Base-by-base conservation (phyloP, 2,113 vertebrate species). In the Seriola quinqueradiata region DNA sequence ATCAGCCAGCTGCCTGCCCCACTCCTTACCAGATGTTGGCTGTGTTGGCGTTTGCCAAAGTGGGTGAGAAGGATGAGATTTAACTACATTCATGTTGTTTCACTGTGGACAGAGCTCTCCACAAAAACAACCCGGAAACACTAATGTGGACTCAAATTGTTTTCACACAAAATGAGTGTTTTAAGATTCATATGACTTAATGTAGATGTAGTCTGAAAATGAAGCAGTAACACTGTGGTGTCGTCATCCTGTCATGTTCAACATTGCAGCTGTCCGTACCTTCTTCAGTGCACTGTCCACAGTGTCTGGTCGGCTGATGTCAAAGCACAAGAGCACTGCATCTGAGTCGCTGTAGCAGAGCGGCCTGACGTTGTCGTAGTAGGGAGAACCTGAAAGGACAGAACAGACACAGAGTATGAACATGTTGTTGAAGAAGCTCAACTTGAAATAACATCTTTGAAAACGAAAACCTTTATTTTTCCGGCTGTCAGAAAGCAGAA, bases 271-370 rank as follows among this genome's bases (percentile, higher is more conserved):
- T n/a, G 10, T 48, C 13, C 38, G 75, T 85, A 98, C 98, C 97
- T 99, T 99, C 90, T 98, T 99, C 86, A 98, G 90, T 0, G 97
- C 96, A 0, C 94, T 94, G 78, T 99, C 98, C 21, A 98, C 95
- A 13, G 95, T 97, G 92, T 98, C 97, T 0, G 98, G 98, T 4
- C 96, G 96, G 91, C 97, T 97, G 92, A 98, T 91, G 75, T 99
- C 98, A 2, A 99, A 98, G 90, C 98, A 99, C 3, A 99, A 92
- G 79, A 99, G 94, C 17, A 98, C 97, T 0, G 97, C 97, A 0
- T 99, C 98, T 0, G 97, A 98, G 90, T 98, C 98, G 0, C 97
- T 99, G 94, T 99, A 99, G 96, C 97, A 99, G 8, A 99, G 96
- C 3, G 98, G 98, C 17, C 98, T 95, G 71, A 99, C 98, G 0